Evolutionary conservation across 2,113 vertebrate genomes (phyloP), one percentile per base, ranked within the genome.

Genomic region (Alexandromys fortis): DNA sequence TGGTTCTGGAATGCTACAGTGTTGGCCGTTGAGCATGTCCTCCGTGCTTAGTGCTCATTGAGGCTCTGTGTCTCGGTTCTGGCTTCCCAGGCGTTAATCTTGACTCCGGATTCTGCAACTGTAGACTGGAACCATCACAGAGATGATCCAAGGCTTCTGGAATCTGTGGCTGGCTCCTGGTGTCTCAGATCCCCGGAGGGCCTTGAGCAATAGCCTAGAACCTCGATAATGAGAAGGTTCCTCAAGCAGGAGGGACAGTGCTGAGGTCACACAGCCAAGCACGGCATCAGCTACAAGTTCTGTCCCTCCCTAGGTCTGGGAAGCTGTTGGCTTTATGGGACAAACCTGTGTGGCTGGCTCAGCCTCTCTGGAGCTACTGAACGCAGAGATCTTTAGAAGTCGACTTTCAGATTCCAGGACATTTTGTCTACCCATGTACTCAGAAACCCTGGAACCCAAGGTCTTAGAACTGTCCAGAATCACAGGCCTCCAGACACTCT

Each of bases 111-210:
- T 86, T 88, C 72, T 89, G 58, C 24, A 77, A 76, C 91, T 21
- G 58, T 78, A 89, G 73, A 4, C 38, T 72, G 42, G 63, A 67
- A 30, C 65, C 24, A 42, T 38, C 55, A 16, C 1, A 85, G 38
- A 68, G 79, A 65, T 90, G 86, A 96, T 11, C 7, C 72, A 86
- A 90, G 30, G n/a, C 65, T 70, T 86, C 55, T 47, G 79, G 91
- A 81, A 90, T 90, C 70, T 75, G 70, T 72, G 61, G 30, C n/a
- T 75, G 70, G 33, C 35, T 87, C 65, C 68, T 24, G 2, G 13
- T 33, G 79, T 68, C 42, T 96, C 85, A 68, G 78, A 88, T 8
- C 3, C 85, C 33, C 35, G 35, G 65, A 92, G n/a, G 85, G 19
- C 24, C 58, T 67, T 77, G 52, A 86, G 58, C 78, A 79, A 72